phyloP scores from a whole-genome alignment of 1,140 invertebrate species.

The Onthophagus taurus region DNA sequence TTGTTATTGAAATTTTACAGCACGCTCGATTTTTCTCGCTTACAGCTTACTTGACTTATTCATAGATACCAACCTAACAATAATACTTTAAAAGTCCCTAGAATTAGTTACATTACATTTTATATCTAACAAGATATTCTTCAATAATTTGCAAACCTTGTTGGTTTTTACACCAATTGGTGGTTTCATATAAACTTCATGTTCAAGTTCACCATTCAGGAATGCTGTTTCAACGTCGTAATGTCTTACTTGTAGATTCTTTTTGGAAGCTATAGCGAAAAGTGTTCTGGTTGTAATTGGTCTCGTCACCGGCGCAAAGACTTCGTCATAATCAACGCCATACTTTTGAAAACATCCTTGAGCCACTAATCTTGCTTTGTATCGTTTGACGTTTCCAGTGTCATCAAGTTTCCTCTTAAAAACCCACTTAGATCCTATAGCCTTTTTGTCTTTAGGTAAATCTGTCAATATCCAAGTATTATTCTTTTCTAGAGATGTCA shows the following conservation, averaged over 20 bases:
- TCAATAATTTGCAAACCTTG: too few species aligned
- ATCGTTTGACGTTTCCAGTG: constrained; percentile 9
- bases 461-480: constrained; percentile 11
- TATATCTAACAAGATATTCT: too few species aligned
- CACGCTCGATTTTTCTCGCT: too few species aligned
- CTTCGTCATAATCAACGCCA: constrained; percentile 32
- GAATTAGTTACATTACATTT: too few species aligned
- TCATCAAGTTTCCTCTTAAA: constrained; percentile 23
- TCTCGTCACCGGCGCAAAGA: constrained; percentile 32
- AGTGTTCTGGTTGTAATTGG: constrained; percentile 26
- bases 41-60: too few species aligned
- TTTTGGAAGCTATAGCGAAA: constrained; percentile 22
- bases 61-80: too few species aligned
- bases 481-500: constrained; percentile 10
- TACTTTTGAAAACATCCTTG: constrained; percentile 32
- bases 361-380: constrained; percentile 38
- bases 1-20: too few species aligned
- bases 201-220: constrained; percentile 19
- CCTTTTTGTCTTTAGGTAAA: constrained; percentile 1
- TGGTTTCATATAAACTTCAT: constrained; percentile 22
- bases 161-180: constrained; percentile 16
- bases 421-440: constrained; percentile 7
- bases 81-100: too few species aligned
- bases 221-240: constrained; percentile 29
- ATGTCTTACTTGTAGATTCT: constrained; percentile 23